These are phyloP conservation scores for Callionymus lyra DNA, from an alignment of 2,113 vertebrate species.

Conservation along the genomic window DNA sequence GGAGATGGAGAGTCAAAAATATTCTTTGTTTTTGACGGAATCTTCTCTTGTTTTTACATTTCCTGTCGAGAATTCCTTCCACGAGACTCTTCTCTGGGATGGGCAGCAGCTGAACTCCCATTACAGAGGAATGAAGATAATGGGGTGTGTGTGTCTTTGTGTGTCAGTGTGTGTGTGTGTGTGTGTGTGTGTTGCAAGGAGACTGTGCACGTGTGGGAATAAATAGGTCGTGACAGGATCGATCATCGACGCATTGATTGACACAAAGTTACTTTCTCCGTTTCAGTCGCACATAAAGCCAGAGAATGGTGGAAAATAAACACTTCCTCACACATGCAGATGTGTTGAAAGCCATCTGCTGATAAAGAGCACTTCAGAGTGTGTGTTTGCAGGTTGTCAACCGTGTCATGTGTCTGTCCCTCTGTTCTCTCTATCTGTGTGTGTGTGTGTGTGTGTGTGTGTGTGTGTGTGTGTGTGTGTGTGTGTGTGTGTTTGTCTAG, in stretches of 20 bases:
- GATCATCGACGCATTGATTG: no score
- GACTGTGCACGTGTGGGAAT: no score
- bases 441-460: conserved; percentile 14
- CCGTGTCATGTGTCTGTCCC: conserved; percentile 45
- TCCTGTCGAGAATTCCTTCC: conserved; percentile 17
- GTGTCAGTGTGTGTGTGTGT: background rate
- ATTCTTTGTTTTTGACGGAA: no score
- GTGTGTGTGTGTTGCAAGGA: background rate
- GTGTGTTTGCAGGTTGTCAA: conserved; percentile 33
- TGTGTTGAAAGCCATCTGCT: conserved; percentile 65
- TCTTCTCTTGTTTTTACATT: background rate
- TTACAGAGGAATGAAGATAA: conserved; percentile 32
- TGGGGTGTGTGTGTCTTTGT: conserved; percentile 11
- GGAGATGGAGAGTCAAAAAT: no score
- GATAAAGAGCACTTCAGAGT: conserved; percentile 40
- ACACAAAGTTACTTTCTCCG: no score
- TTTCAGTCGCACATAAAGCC: no score
- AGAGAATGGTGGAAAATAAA: background rate
- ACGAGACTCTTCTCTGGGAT: conserved; percentile 26
- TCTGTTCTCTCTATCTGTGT: conserved; percentile 2
- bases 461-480: conserved; percentile 11
- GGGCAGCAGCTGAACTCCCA: conserved; percentile 32
- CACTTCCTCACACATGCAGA: conserved; percentile 33
- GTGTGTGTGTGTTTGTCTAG: conserved; percentile 5
- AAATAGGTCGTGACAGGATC: no score